Percentiles rank a stretch among this genome's conserved stretches.
These are phyloP conservation scores for Aphelocoma coerulescens DNA, from an alignment of 2,113 vertebrate genomes.

Conservation along the genomic window DNA sequence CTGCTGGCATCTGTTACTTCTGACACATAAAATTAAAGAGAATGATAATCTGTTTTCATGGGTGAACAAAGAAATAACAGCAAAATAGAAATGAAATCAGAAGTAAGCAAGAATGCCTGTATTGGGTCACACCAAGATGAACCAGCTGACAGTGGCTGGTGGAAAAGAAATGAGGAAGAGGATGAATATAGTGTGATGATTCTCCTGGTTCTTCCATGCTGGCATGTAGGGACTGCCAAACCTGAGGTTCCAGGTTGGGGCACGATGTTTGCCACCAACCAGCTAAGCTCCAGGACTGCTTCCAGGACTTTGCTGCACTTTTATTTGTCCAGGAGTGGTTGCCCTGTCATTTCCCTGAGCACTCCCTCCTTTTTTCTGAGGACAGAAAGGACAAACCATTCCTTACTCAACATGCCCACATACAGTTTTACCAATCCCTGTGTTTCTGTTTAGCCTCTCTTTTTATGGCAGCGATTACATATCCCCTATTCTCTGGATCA, in stretches of 20 bases:
- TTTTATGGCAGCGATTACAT: background rate
- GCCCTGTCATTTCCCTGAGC: background rate
- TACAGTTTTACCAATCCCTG: background rate
- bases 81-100: background rate
- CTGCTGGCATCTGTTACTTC: background rate
- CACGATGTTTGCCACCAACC: background rate
- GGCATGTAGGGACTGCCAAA: fast-evolving
- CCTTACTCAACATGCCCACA: background rate
- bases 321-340: background rate
- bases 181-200: fast-evolving
- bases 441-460: background rate
- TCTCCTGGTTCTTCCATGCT: background rate
- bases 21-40: background rate
- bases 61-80: background rate
- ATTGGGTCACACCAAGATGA: background rate
- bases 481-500: background rate
- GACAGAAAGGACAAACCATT: background rate
- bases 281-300: background rate
- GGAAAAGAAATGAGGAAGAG: background rate
- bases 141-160: background rate
- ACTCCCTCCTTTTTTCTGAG: background rate
- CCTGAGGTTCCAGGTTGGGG: background rate
- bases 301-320: background rate
- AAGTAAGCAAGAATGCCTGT: background rate
- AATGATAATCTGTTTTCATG: background rate